These are phyloP conservation scores for Ptilonorhynchus violaceus DNA, from an alignment of 2,113 vertebrate species.

Conservation along the genomic window DNA sequence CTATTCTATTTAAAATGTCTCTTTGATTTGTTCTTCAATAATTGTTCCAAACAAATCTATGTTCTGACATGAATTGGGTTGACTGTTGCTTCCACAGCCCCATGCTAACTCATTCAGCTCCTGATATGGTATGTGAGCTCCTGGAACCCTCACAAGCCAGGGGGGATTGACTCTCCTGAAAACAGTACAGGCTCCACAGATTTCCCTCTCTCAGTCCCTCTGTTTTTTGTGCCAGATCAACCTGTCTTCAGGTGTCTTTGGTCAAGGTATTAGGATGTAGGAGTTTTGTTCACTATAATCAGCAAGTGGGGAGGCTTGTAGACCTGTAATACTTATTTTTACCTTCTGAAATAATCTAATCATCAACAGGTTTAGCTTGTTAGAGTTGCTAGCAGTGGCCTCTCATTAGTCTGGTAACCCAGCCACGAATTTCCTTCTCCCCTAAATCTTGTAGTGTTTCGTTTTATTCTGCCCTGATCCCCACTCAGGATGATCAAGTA, in stretches of 20 bases:
- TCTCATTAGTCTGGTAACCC: neutral
- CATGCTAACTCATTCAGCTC: neutral
- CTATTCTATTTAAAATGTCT: neutral
- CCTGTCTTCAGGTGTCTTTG: neutral
- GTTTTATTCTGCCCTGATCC: neutral
- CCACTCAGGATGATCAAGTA: neutral
- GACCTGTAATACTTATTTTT: neutral
- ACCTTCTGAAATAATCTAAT: neutral
- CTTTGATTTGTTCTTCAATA: neutral
- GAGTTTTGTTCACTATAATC: neutral
- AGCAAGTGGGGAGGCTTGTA: neutral
- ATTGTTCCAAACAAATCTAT: neutral
- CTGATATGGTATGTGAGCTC: neutral
- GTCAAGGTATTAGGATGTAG: fast-evolving
- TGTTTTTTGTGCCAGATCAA: neutral
- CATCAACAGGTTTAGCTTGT: neutral
- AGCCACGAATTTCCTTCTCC: neutral
- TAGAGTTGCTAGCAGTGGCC: neutral
- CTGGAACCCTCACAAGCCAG: neutral
- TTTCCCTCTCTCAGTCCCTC: neutral
- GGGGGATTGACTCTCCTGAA: neutral
- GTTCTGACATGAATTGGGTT: neutral
- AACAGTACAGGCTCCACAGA: neutral
- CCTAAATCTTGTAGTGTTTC: neutral
- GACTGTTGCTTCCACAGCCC: neutral